Evolutionary conservation across 2,888 invertebrate genomes (phyloP).

Genomic region (Priocnemis perturbator): DNA sequence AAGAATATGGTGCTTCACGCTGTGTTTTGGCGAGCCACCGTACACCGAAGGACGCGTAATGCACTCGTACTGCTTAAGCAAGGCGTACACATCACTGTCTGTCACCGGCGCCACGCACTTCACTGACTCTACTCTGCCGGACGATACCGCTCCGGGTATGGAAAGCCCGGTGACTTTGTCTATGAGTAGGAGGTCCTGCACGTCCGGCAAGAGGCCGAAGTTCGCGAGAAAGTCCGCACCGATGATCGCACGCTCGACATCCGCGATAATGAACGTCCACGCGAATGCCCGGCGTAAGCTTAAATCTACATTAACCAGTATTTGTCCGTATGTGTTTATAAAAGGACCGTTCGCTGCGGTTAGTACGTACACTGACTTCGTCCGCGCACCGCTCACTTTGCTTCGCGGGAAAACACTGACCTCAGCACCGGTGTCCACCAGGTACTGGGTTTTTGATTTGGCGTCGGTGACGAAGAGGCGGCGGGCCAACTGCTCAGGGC

Average conservation of each 20-base stretch:
- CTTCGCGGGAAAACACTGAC: conserved; percentile 47
- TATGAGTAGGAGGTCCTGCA: conserved; percentile 47
- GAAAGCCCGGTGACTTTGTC: conserved; percentile 24
- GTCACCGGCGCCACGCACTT: neutral
- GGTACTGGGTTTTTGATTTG: conserved; percentile 27
- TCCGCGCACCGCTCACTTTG: neutral
- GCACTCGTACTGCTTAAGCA: neutral
- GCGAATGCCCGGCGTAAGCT: conserved; percentile 58
- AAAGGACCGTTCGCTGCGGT: neutral
- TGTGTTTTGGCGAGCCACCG: neutral
- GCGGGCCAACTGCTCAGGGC: conserved; percentile 13
- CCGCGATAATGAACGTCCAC: conserved; percentile 65
- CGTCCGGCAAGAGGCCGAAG: conserved; percentile 62
- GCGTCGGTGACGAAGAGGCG: conserved; percentile 43
- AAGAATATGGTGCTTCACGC: neutral
- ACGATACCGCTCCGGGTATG: neutral
- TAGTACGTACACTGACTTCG: neutral
- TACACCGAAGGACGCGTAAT: neutral
- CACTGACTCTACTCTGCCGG: neutral
- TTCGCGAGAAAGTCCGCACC: conserved; percentile 64
- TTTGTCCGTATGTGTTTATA: neutral
- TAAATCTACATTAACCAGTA: conserved; percentile 44
- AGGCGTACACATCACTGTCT: neutral
- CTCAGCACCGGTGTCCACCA: conserved; percentile 52
- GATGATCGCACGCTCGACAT: conserved; percentile 65